Conservation (phyloP, 2,888 invertebrate species). For the Hecatera dysodea region DNA sequence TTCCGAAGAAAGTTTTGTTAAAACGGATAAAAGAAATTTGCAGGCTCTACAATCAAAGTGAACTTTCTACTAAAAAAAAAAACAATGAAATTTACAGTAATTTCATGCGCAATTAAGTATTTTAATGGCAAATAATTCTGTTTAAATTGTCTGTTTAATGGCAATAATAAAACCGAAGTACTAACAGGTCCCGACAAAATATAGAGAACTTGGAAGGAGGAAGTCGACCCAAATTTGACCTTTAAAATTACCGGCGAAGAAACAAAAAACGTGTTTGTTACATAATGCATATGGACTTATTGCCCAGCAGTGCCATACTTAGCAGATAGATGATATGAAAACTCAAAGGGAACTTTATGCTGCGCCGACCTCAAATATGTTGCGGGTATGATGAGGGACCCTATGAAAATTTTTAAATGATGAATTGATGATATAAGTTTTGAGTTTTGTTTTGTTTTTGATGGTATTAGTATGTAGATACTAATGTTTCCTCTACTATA, state of each 20-base stretch:
- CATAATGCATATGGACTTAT: slow-evolving; percentile 39
- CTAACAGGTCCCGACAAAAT: slow-evolving; percentile 1
- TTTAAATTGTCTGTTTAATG: slow-evolving; percentile 13
- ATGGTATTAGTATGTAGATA: no score
- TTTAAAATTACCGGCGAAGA: slow-evolving; percentile 26
- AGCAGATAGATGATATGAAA: background rate
- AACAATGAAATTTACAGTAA: slow-evolving; percentile 18
- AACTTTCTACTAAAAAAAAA: slow-evolving; percentile 41
- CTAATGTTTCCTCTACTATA: no score
- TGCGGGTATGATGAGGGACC: no score
- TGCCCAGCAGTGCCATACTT: slow-evolving; percentile 9
- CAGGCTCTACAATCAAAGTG: slow-evolving; percentile 1
- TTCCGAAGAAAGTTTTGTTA: slow-evolving; percentile 17
- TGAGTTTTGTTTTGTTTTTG: no score
- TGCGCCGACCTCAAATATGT: background rate
- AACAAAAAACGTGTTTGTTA: slow-evolving; percentile 48
- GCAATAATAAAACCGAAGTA: slow-evolving; percentile 25
- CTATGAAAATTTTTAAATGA: no score
- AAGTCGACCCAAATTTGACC: slow-evolving; percentile 54
- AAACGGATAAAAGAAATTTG: slow-evolving; percentile 2
- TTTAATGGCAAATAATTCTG: slow-evolving; percentile 27
- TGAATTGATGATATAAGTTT: no score
- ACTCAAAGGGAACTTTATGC: background rate
- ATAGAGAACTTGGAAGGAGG: slow-evolving; percentile 22
- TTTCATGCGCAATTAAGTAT: slow-evolving; percentile 43